phyloP scores from a whole-genome alignment of 1,140 invertebrate genomes.

The Oncopodura yosiiana region DNA sequence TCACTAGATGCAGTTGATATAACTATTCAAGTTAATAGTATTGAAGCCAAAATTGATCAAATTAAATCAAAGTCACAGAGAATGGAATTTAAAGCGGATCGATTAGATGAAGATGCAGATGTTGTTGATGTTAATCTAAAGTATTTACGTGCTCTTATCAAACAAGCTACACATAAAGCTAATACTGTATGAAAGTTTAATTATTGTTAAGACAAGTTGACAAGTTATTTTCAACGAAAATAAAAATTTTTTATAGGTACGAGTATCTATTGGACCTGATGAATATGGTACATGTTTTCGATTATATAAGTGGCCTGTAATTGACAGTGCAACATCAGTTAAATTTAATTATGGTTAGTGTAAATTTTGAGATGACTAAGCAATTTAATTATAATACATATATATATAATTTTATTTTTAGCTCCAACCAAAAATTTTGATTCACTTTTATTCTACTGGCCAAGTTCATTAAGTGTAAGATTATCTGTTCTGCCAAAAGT shows the following conservation, averaged over 20 bases:
- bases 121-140: slow-evolving; percentile 27
- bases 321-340: slow-evolving; percentile 21
- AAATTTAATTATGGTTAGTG: slow-evolving; percentile 32
- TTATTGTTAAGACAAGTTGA: neutral
- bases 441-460: slow-evolving; percentile 56
- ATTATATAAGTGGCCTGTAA: slow-evolving; percentile 48
- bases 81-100: neutral
- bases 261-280: slow-evolving; percentile 53
- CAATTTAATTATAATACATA: no score
- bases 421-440: slow-evolving; percentile 39
- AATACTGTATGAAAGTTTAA: slow-evolving; percentile 27
- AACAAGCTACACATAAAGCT: slow-evolving; percentile 30
- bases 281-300: slow-evolving; percentile 47
- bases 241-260: slow-evolving; percentile 50
- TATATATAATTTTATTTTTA: no score
- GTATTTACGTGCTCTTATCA: slow-evolving; percentile 32
- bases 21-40: slow-evolving; percentile 8
- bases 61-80: neutral
- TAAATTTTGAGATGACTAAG: no score
- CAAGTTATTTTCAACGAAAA: neutral
- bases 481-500: no score
- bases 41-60: neutral
- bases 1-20: slow-evolving; percentile 11
- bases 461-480: slow-evolving; percentile 48
- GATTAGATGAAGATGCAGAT: neutral